Conservation (phyloP, 2,888 invertebrate species). For the Anodontia alba region DNA sequence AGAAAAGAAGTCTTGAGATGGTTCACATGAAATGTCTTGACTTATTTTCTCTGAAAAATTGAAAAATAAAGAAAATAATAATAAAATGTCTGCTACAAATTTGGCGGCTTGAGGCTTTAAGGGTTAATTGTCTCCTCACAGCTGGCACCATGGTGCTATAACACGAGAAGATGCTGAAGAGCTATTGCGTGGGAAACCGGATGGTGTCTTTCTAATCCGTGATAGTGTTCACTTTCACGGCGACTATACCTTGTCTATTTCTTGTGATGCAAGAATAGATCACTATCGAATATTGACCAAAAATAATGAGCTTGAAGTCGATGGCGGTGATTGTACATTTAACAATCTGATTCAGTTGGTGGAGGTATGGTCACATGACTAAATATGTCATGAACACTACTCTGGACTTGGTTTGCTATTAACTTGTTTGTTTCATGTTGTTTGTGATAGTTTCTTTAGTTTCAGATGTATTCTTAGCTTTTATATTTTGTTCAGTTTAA, state of each 20-base stretch:
- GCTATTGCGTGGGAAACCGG: slow-evolving; percentile 87
- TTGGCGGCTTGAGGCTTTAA: too few species aligned
- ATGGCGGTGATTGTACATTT: slow-evolving; percentile 95
- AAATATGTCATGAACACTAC: neutral
- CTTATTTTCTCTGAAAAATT: too few species aligned
- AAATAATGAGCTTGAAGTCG: slow-evolving; percentile 96
- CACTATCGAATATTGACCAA: slow-evolving; percentile 95
- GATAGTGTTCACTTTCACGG: slow-evolving; percentile 99
- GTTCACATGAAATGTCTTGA: too few species aligned
- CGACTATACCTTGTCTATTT: slow-evolving; percentile 98
- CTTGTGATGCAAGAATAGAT: slow-evolving; percentile 93
- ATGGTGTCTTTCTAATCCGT: slow-evolving; percentile 97
- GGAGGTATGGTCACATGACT: slow-evolving; percentile 88
- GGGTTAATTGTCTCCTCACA: slow-evolving; percentile 81
- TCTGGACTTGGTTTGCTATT: neutral
- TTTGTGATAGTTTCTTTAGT: slow-evolving; percentile 3
- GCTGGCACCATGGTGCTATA: slow-evolving; percentile 99
- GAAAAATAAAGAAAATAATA: too few species aligned
- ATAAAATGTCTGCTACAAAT: too few species aligned
- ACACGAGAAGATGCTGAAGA: slow-evolving; percentile 97
- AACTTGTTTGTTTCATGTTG: neutral
- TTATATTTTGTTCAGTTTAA: neutral
- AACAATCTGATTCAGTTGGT: slow-evolving; percentile 97
- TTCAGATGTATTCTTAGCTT: neutral
- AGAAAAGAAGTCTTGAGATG: too few species aligned